Conservation (phyloP, 1,140 invertebrate species). For the Lepidostoma basale region DNA sequence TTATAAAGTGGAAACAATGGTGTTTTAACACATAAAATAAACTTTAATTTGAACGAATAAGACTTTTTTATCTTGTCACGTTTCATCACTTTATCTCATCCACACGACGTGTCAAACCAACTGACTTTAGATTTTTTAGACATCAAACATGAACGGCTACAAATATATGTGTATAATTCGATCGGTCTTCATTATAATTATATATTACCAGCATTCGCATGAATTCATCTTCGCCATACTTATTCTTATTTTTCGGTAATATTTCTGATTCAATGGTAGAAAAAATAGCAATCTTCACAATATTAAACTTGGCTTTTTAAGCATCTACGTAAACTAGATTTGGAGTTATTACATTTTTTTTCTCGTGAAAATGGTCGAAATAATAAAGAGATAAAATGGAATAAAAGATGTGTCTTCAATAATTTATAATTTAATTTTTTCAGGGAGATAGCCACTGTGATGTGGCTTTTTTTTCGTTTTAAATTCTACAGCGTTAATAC, state of each 20-base stretch:
- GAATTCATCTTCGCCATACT: not conserved
- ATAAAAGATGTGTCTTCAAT: too few relatives aligned
- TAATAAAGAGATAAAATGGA: too few relatives aligned
- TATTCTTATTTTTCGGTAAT: not conserved
- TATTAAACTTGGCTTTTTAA: too few relatives aligned
- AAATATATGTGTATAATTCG: not conserved
- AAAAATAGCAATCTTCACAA: not conserved
- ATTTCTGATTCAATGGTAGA: not conserved
- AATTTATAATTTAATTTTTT: too few relatives aligned
- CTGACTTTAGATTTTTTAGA: not conserved
- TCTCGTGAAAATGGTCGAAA: too few relatives aligned
- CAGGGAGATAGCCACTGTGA: too few relatives aligned
- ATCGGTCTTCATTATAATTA: not conserved
- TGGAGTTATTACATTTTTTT: too few relatives aligned
- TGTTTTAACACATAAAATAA: not conserved
- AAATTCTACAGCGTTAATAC: too few relatives aligned
- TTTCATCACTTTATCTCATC: not conserved
- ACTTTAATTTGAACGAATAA: not conserved
- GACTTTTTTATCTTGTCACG: not conserved
- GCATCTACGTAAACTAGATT: too few relatives aligned
- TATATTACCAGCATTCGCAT: not conserved
- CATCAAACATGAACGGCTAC: not conserved
- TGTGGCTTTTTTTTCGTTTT: too few relatives aligned
- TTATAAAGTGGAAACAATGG: not conserved
- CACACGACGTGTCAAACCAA: not conserved